Conservation (phyloP, 2,888 invertebrate genomes). For the Allacma fusca region DNA sequence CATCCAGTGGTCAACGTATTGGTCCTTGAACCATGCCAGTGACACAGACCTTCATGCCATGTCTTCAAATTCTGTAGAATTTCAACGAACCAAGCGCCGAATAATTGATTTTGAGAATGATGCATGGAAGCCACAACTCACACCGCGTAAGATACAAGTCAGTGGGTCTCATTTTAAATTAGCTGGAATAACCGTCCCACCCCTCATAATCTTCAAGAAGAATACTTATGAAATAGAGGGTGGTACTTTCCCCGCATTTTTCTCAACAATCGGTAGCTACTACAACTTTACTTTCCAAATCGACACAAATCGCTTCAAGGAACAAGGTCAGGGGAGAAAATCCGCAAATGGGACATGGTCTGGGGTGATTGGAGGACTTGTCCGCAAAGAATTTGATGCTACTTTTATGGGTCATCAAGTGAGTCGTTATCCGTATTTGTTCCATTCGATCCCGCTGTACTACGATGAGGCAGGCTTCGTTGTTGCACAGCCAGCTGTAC, state of each 20-base stretch:
- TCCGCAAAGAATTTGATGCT: conserved; percentile 22
- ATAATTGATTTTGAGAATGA: too few relatives aligned
- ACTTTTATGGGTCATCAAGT: conserved; percentile 39
- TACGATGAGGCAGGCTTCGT: conserved; percentile 29
- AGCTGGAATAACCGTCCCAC: conserved; percentile 31
- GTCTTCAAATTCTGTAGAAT: too few relatives aligned
- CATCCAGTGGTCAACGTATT: too few relatives aligned
- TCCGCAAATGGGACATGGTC: conserved; percentile 10
- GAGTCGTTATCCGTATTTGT: conserved; percentile 24
- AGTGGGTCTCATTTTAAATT: background rate
- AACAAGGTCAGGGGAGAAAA: background rate
- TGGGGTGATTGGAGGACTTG: conserved; percentile 28
- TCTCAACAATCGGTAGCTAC: background rate
- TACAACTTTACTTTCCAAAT: conserved; percentile 32
- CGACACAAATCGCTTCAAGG: background rate
- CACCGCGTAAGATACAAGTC: background rate
- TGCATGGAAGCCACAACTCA: too few relatives aligned
- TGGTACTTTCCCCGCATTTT: conserved; percentile 21
- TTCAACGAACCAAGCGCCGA: too few relatives aligned
- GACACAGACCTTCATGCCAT: too few relatives aligned
- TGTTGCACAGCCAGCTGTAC: background rate
- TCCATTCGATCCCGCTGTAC: conserved; percentile 23
- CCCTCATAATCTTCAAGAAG: conserved; percentile 1
- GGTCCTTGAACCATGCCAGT: too few relatives aligned
- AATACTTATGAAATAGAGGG: background rate